Conservation (phyloP, 1,140 invertebrate species). For the Drosophila simulans region DNA sequence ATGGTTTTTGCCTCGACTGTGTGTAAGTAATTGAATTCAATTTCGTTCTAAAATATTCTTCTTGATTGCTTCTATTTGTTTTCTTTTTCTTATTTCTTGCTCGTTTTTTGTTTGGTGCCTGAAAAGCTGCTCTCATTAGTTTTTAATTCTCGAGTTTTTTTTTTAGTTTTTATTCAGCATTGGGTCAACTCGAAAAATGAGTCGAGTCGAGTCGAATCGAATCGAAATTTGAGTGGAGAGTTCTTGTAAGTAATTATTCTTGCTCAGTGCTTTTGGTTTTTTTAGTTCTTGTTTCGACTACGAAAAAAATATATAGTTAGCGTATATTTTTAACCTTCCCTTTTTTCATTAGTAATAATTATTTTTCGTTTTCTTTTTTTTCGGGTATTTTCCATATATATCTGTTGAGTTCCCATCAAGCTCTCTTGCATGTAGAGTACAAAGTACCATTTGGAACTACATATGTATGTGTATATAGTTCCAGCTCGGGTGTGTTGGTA, state of each 20-base stretch:
- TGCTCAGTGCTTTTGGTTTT: constrained; percentile 71
- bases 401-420: constrained; percentile 45
- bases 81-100: constrained; percentile 28
- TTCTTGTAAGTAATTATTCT: constrained; percentile 47
- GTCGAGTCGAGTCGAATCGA: constrained; percentile 27
- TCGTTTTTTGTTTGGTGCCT: constrained; percentile 84
- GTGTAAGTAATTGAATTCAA: constrained; percentile 41
- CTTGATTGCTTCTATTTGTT: constrained; percentile 48
- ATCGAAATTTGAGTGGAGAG: constrained; percentile 47
- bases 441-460: constrained; percentile 34
- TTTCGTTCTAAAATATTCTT: constrained; percentile 67
- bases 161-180: constrained; percentile 69
- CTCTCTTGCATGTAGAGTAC: constrained; percentile 48
- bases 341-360: constrained; percentile 28
- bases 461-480: constrained; percentile 11
- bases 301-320: constrained; percentile 52
- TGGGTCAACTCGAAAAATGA: constrained; percentile 68
- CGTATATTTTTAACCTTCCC: constrained; percentile 51
- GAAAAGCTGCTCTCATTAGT: constrained; percentile 63
- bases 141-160: constrained; percentile 33
- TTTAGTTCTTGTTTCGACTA: constrained; percentile 41
- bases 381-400: constrained; percentile 43
- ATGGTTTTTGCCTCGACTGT: constrained; percentile 40
- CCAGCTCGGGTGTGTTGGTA: constrained; percentile 25
- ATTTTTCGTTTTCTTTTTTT: constrained; percentile 9